Evolutionary conservation across 2,113 vertebrate genomes (phyloP), one percentile per base, ranked within the genome.

Genomic region (Dissostichus mawsoni): DNA sequence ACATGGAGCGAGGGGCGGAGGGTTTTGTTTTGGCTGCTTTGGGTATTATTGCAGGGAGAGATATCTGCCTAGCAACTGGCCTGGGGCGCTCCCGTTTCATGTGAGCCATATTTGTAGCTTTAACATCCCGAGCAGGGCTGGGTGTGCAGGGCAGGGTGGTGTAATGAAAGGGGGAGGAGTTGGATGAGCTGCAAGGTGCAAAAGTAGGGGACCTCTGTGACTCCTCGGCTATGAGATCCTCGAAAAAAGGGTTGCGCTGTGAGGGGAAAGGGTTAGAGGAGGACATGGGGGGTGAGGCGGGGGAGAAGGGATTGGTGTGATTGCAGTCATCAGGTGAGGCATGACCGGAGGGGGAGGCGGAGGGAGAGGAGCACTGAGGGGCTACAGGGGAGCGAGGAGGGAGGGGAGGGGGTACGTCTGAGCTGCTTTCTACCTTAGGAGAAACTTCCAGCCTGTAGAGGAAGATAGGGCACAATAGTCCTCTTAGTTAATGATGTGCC

Each of bases 371-470:
- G 86, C 68, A 71, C 44, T 83, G 91, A 79, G 85, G 89, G 77
- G 52, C 90, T 84, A 84, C 87, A 77, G 92, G 95, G 93, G 89
- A 94, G 92, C 92, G 45, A 90, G 94, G 92, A 95, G 94, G 90
- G 87, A 87, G 84, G 82, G 90, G 87, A 94, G 82, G 93, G 94
- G 95, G 93, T 90, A 93, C 95, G 69, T 96, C 96, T 95, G 96
- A 96, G 96, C 94, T 96, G 96, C 96, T 95, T 97, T 98, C 97
- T 98, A 97, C 96, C 95, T 96, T 96, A 97, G 97, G 95, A 97
- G 97, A 97, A 96, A 97, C 96, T 96, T 98, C 96, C 97, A 97
- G 97, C 96, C 97, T 98, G 97, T 96, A 96, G 95, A 97, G 96
- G 97, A 96, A 93, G 96, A 98, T 90, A 93, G 91, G 96, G 96